phyloP scores from a whole-genome alignment of 2,797 vertebrate species.

The Chelon auratus region DNA sequence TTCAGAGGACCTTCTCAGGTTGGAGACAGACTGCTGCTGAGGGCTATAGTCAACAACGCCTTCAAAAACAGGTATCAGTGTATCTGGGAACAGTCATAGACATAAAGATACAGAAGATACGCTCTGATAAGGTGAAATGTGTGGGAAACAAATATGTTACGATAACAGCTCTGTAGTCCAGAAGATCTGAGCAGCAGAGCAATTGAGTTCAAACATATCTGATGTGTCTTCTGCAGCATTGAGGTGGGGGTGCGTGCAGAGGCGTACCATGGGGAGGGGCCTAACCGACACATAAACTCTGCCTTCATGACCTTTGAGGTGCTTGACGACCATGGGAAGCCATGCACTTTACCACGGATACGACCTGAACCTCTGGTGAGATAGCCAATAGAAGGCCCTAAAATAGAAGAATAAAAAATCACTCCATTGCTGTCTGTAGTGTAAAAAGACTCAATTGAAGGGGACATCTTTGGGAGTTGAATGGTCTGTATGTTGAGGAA shows the following conservation, averaged over 20 bases:
- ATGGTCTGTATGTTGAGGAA: too few species aligned
- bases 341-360: conserved; percentile 86
- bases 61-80: conserved; percentile 90
- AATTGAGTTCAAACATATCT: background rate
- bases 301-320: conserved; percentile 97
- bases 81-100: background rate
- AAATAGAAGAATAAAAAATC: too few species aligned
- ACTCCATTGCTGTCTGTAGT: too few species aligned
- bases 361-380: conserved; percentile 89
- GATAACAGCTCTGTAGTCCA: background rate
- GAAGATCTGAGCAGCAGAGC: background rate
- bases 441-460: too few species aligned
- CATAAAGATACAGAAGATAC: background rate
- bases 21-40: conserved; percentile 91
- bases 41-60: conserved; percentile 94
- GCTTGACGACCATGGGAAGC: conserved; percentile 84
- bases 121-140: background rate
- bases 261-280: conserved; percentile 88
- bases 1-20: conserved; percentile 94
- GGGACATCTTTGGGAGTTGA: too few species aligned
- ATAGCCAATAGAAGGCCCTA: background rate
- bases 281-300: conserved; percentile 92
- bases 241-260: conserved; percentile 95
- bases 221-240: conserved; percentile 84
- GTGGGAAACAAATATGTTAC: too few species aligned